Evolutionary conservation across 2,113 vertebrate genomes (phyloP), one percentile per base, ranked within the genome.

Genomic region (Chrysemys picta): DNA sequence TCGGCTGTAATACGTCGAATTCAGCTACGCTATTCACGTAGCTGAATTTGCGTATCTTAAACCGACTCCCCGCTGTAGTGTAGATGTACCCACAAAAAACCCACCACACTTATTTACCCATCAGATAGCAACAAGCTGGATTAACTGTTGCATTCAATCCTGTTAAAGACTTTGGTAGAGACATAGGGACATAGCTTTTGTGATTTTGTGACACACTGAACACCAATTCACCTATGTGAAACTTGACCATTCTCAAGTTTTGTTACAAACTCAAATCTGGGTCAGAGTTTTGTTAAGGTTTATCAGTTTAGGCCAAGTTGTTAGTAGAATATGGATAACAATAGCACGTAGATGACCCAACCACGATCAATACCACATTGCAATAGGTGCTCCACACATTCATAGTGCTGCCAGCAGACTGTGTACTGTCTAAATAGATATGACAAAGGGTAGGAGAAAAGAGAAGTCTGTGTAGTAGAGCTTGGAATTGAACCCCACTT

Each of bases 81-180:
- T n/a, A n/a, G n/a, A n/a, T n/a, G n/a, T n/a, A n/a, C n/a, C n/a
- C 84, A 29, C 21, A 69, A 94, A 96, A 56, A 59, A 59, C 57
- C 27, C 57, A 95, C 88, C 47, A 22, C 59, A 87, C 95, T 85
- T 94, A 75, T 90, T 96, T 72, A 49, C 52, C 54, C 3, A 22
- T 85, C 56, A 83, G 1, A 0, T 85, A 27, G 8, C 29, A 10
- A n/a, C 12, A 31, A 1, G 10, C 1, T 56, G 45, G 45, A 21
- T 9, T 59, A 6, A 87, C 85, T 82, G 69, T 56, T 42, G 16
- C 38, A 29, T 80, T 76, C 3, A 35, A 10, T 65, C 88, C n/a
- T n/a, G 0, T 7, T 50, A 81, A 54, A 29, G 86, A 4, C 45
- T 59, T 1, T 0, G 27, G 49, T 69, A 21, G 65, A 75, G 31